These are phyloP conservation scores for Benitochromis conjunctus DNA, from an alignment of 2,113 vertebrate genomes.

Conservation along the genomic window DNA sequence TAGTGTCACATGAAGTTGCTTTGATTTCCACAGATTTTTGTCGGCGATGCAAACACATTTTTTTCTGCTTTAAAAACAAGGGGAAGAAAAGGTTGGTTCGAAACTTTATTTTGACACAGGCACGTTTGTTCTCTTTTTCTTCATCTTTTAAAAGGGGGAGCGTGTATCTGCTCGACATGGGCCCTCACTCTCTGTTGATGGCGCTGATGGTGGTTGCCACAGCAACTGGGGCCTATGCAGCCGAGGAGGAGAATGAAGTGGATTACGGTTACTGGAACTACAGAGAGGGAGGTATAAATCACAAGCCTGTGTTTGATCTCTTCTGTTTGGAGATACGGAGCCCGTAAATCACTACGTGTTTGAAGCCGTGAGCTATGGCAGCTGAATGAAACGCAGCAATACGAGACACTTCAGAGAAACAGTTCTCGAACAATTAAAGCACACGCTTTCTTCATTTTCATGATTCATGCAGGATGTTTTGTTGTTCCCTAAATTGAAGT, in stretches of 20 bases:
- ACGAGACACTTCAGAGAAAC: not conserved
- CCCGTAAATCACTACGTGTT: conserved; percentile 10
- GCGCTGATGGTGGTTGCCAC: conserved; percentile 48
- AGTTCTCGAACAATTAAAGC: not conserved
- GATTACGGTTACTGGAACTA: conserved; percentile 79
- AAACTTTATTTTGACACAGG: not conserved
- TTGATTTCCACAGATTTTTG: not conserved
- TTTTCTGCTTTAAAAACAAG: not conserved
- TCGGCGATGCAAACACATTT: not conserved
- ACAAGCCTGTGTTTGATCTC: conserved; percentile 7
- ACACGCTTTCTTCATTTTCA: not conserved
- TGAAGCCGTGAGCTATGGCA: not conserved
- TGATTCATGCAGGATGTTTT: not conserved
- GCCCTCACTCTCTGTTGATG: conserved; percentile 42
- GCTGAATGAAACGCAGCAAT: not conserved
- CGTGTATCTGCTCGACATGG: conserved; percentile 41
- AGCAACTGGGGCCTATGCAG: conserved; percentile 46
- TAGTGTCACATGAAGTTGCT: not conserved
- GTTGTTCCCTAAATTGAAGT: not conserved
- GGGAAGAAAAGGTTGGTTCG: not conserved
- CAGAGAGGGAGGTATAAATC: conserved; percentile 77
- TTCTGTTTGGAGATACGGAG: not conserved
- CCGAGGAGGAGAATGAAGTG: conserved; percentile 66
- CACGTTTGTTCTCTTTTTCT: not conserved
- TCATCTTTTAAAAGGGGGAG: not conserved